phyloP scores from a whole-genome alignment of 2,888 invertebrate species.

The Thymelicus sylvestris region DNA sequence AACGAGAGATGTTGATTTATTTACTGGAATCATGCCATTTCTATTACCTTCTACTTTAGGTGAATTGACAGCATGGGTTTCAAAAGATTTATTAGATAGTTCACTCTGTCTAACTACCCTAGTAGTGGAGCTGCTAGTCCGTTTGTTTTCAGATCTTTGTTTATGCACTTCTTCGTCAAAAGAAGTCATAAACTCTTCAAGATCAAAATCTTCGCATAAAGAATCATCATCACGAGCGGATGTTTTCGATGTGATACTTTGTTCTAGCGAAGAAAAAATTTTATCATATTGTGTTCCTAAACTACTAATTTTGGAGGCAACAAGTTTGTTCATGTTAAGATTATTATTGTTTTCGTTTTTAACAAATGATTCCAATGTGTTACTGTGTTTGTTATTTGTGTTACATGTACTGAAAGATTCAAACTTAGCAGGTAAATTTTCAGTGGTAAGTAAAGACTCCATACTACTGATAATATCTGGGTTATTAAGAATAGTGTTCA shows the following conservation, averaged over 20 bases:
- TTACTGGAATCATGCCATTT: constrained; percentile 74
- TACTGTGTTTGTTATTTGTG: constrained; percentile 61
- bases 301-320: constrained; percentile 68
- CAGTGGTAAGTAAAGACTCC: constrained; percentile 79
- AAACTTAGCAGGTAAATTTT: constrained; percentile 79
- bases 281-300: constrained; percentile 80
- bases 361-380: constrained; percentile 52
- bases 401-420: constrained; percentile 71
- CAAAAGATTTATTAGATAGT: constrained; percentile 61
- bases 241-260: constrained; percentile 76
- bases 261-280: constrained; percentile 81
- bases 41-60: constrained; percentile 62
- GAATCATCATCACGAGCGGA: constrained; percentile 79
- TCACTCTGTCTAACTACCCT: constrained; percentile 73
- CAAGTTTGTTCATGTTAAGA: constrained; percentile 53
- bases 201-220: constrained; percentile 86
- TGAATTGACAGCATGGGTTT: constrained; percentile 66
- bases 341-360: constrained; percentile 49
- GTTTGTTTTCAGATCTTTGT: constrained; percentile 71
- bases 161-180: constrained; percentile 86
- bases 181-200: constrained; percentile 88
- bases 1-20: constrained; percentile 83
- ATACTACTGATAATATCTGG: constrained; percentile 81
- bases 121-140: constrained; percentile 79
- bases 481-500: constrained; percentile 79